A percentile compares a stretch with the other conserved stretches of the same genome.
phyloP scores from a whole-genome alignment of 2,113 vertebrate species.

The Prunella fulvescens region DNA sequence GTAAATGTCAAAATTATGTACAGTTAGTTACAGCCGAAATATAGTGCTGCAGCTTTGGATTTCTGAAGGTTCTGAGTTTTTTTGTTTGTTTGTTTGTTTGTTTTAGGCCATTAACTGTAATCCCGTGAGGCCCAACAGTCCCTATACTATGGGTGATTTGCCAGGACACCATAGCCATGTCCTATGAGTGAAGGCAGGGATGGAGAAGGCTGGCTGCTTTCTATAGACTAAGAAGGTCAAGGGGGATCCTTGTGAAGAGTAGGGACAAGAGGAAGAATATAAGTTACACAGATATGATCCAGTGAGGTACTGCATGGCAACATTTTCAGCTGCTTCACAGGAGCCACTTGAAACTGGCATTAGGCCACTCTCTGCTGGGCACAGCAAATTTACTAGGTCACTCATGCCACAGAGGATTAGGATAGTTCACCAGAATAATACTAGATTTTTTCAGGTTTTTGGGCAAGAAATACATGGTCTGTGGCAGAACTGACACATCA shows the following conservation, averaged over 20 bases:
- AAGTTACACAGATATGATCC: not conserved
- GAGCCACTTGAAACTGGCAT: not conserved
- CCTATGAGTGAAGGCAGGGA: accelerated
- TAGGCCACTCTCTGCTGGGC: not conserved
- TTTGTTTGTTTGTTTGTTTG: accelerated
- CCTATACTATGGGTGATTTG: not conserved
- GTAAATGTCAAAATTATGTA: not conserved
- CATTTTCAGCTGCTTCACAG: not conserved
- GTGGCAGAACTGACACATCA: not conserved
- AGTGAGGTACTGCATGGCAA: not conserved
- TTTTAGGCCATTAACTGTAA: not conserved
- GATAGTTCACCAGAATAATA: not conserved
- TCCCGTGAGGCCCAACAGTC: not conserved
- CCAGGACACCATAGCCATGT: accelerated
- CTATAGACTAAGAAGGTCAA: not conserved
- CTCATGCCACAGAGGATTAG: not conserved
- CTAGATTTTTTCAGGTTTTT: not conserved
- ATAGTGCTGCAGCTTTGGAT: not conserved
- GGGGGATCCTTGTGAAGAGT: not conserved
- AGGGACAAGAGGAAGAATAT: not conserved
- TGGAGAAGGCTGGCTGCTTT: not conserved
- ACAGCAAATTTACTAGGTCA: not conserved
- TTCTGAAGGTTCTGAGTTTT: not conserved
- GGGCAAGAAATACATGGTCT: not conserved
- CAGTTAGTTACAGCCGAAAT: not conserved